phyloP scores from a whole-genome alignment of 2,888 invertebrate species.

The Drosophila kanekoi region DNA sequence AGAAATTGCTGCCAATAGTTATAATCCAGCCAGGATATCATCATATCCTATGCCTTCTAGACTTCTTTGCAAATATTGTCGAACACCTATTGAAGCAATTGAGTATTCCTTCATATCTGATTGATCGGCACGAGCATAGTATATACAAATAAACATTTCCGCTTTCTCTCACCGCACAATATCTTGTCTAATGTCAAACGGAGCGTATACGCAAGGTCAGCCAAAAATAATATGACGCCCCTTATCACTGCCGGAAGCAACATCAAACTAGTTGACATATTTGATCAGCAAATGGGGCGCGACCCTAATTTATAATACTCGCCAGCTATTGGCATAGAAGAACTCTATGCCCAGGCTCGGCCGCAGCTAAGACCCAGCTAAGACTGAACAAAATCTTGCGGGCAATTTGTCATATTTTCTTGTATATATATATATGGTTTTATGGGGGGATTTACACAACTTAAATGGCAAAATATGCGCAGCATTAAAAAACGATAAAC shows the following conservation, averaged over 20 bases:
- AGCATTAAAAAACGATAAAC: slow-evolving; percentile 71
- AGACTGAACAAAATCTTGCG: slow-evolving; percentile 8
- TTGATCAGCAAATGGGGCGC: slow-evolving; percentile 9
- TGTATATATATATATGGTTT: slow-evolving; percentile 19
- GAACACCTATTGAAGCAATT: slow-evolving; percentile 3
- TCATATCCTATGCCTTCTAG: no score
- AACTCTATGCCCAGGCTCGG: not conserved
- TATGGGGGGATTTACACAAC: slow-evolving; percentile 39
- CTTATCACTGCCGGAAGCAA: slow-evolving; percentile 52
- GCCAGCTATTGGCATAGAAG: not conserved
- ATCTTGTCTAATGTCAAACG: slow-evolving; percentile 12
- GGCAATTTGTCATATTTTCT: slow-evolving; percentile 45
- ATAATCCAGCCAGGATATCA: no score
- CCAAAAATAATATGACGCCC: slow-evolving; percentile 19
- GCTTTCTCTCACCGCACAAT: slow-evolving; percentile 21
- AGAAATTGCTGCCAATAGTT: no score
- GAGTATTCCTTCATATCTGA: slow-evolving; percentile 20
- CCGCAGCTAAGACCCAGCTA: not conserved
- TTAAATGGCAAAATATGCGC: slow-evolving; percentile 49
- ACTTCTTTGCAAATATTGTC: no score
- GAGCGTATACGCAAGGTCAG: slow-evolving; percentile 41
- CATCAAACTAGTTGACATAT: slow-evolving; percentile 36
- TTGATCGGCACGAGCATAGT: slow-evolving; percentile 13
- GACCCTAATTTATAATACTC: slow-evolving; percentile 8
- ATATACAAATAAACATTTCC: slow-evolving; percentile 40